Evolutionary conservation across 2,113 vertebrate genomes (phyloP).

Genomic region (Buteo buteo): DNA sequence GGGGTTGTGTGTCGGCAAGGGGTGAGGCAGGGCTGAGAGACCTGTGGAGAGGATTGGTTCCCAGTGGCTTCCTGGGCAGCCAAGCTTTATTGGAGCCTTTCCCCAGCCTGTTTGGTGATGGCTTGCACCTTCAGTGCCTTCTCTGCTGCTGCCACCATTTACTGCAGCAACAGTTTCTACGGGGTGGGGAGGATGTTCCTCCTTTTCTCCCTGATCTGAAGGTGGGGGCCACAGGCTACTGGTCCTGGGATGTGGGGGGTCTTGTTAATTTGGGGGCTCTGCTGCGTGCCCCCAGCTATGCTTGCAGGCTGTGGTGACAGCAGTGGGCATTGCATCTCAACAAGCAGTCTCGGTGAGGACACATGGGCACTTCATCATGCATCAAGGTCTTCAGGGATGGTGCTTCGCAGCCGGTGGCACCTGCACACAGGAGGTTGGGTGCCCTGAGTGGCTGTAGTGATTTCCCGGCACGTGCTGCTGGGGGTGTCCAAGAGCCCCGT

Average conservation of each 20-base stretch:
- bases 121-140: neutral
- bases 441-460: neutral
- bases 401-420: neutral
- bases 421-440: neutral
- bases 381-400: no score
- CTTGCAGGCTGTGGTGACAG: neutral
- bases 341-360: no score
- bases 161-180: no score
- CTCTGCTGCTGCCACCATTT: neutral
- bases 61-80: neutral
- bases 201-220: neutral
- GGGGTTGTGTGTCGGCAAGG: fast-evolving
- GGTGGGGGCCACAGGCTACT: neutral
- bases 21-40: neutral
- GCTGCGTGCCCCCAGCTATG: neutral
- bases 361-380: fast-evolving
- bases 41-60: neutral
- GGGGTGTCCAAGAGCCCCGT: neutral
- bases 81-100: neutral
- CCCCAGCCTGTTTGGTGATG: neutral
- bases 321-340: neutral
- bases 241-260: neutral
- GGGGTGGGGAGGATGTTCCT: neutral
- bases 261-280: neutral
- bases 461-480: fast-evolving